These are phyloP conservation scores for Corythornis vintsioides DNA, from an alignment of 2,113 vertebrate species.

Conservation along the genomic window DNA sequence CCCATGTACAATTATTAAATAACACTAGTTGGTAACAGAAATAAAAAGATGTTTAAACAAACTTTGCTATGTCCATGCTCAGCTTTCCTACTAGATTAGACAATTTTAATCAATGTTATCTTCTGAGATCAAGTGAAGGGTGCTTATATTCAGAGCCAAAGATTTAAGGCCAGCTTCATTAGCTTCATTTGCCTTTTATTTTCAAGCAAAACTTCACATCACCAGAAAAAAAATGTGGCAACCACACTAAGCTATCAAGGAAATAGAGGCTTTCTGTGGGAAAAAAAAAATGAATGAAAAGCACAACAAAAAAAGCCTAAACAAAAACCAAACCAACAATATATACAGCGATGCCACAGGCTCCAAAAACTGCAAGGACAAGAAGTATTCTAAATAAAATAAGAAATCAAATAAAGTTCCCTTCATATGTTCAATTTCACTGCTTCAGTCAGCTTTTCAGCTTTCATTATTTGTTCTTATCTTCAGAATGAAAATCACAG, in stretches of 20 bases:
- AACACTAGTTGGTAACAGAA: neutral
- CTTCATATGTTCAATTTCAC: neutral
- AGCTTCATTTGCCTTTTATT: neutral
- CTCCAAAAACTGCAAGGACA: neutral
- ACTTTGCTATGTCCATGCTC: too few relatives aligned
- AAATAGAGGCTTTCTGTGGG: too few relatives aligned
- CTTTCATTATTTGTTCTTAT: neutral
- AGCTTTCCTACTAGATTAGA: neutral
- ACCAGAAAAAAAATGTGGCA: neutral
- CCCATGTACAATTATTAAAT: neutral
- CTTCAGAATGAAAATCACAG: neutral
- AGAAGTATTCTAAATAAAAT: neutral
- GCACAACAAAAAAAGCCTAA: neutral
- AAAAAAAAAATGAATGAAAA: too few relatives aligned
- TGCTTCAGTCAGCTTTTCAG: neutral
- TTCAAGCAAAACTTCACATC: neutral
- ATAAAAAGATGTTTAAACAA: neutral
- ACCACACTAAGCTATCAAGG: too few relatives aligned
- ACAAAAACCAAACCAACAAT: neutral
- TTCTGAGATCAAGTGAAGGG: neutral
- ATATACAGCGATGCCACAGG: fast-evolving
- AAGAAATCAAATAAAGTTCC: neutral
- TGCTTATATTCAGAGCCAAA: neutral
- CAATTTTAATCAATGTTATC: neutral
- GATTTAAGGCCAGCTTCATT: neutral